Evolutionary conservation across 2,888 invertebrate genomes (phyloP).

Genomic region (Hoplodrina ambigua): DNA sequence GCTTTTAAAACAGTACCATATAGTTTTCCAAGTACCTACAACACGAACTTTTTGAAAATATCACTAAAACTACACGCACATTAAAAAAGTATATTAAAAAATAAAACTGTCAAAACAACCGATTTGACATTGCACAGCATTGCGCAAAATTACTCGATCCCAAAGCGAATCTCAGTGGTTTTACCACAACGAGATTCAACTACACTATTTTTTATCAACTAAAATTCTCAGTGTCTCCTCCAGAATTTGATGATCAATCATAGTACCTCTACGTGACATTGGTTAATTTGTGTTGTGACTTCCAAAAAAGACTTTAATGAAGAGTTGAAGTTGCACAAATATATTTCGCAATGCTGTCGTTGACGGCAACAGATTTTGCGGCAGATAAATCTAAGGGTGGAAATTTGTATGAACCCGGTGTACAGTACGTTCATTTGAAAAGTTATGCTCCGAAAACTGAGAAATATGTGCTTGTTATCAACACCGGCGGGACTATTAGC

Average conservation of each 20-base stretch:
- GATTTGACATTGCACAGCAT: background rate
- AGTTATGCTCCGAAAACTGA: background rate
- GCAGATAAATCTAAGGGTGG: background rate
- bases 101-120: conserved; percentile 2
- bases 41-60: too few relatives aligned
- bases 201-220: too few relatives aligned
- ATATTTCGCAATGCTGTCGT: conserved; percentile 15
- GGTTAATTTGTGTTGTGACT: background rate
- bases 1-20: too few relatives aligned
- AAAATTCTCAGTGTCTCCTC: too few relatives aligned
- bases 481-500: conserved; percentile 99
- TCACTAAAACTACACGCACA: too few relatives aligned
- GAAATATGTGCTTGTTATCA: conserved; percentile 95
- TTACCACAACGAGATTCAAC: too few relatives aligned
- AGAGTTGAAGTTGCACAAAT: background rate
- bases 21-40: too few relatives aligned
- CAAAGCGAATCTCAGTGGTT: too few relatives aligned
- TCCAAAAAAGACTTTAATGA: background rate
- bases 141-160: background rate
- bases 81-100: conserved; percentile 7
- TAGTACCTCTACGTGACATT: background rate
- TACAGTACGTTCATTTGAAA: background rate
- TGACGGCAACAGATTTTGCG: background rate
- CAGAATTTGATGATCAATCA: too few relatives aligned
- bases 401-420: background rate